Evolutionary conservation across 2,888 invertebrate species (phyloP), one percentile per base, ranked within the genome.

Genomic region (Alitta virens): DNA sequence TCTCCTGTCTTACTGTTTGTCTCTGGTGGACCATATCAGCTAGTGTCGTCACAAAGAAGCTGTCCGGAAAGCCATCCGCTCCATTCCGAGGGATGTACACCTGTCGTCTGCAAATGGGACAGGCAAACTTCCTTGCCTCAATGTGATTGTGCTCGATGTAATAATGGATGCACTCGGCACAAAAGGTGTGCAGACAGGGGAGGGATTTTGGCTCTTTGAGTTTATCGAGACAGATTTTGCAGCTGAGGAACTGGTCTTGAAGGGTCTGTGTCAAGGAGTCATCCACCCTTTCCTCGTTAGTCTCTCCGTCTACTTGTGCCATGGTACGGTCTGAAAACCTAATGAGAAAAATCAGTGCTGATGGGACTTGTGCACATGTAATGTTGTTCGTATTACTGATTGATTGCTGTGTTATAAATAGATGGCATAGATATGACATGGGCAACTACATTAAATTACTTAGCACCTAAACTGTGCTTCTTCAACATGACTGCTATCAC

Each of bases 101-200:
- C 42, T 68, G 63, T 2, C 66, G 66, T 2, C 66, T 62, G 49
- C 71, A 71, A 14, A 70, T 68, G 3, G 71, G 71, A 42, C 71
- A 71, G 40, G 65, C 55, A 46, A 71, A 68, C 54, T 68, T 68
- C n/a, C 68, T 56, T 25, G 56, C 43, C 51, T 70, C 70, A 24
- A 65, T 27, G 43, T 62, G 57, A 55, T 70, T 70, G 59, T 64
- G 62, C 16, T 63, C 61, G 1, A 66, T 61, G 57, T 66, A 68
- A 51, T 60, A 65, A 27, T 26, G 33, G 14, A 56, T 12, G 51
- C 66, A 69, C 23, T 64, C 64, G 12, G 63, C 63, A 57, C 71
- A 71, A 60, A 70, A 71, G 2, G 71, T 71, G 58, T 71, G 71
- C 38, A 71, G 65, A 43, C 71, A 71, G 21, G 69, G 64, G 38